Conservation (phyloP, 2,888 invertebrate genomes). For the Pelosia muscerda region DNA sequence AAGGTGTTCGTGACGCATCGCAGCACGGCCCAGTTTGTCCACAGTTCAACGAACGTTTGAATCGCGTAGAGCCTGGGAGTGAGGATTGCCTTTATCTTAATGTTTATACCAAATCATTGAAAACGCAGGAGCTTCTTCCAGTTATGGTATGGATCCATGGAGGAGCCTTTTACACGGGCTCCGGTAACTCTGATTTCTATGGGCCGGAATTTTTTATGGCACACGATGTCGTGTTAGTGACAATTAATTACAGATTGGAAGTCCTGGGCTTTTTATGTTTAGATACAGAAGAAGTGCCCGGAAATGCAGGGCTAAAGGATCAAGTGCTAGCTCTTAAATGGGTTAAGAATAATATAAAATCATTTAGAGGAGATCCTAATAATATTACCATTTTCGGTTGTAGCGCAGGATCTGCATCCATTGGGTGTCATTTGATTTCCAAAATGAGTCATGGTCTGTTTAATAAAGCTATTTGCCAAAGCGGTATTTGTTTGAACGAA, state of each 20-base stretch:
- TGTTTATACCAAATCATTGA: conserved; percentile 84
- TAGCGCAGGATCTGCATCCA: conserved; percentile 79
- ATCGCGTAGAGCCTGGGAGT: conserved; percentile 83
- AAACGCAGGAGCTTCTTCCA: conserved; percentile 60
- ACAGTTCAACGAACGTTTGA: conserved; percentile 80
- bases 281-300: conserved; percentile 79
- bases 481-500: conserved; percentile 80
- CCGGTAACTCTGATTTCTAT: conserved; percentile 80
- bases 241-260: conserved; percentile 82
- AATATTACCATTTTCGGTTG: conserved; percentile 82
- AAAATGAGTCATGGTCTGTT: conserved; percentile 78
- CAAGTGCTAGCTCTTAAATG: conserved; percentile 83
- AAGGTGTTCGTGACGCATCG: conserved; percentile 72
- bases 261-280: conserved; percentile 81
- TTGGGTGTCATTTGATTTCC: conserved; percentile 76
- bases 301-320: conserved; percentile 83
- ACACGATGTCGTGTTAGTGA: conserved; percentile 77
- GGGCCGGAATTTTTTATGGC: conserved; percentile 82
- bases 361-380: conserved; percentile 77
- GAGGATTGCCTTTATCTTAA: conserved; percentile 91
- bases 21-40: conserved; percentile 79
- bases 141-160: conserved; percentile 85
- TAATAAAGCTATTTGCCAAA: conserved; percentile 83
- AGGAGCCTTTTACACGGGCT: conserved; percentile 82
- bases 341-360: conserved; percentile 77